A percentile compares a stretch with the other conserved stretches of the same genome.
phyloP scores from a whole-genome alignment of 2,797 vertebrate genomes.

The Propithecus perrieri region DNA sequence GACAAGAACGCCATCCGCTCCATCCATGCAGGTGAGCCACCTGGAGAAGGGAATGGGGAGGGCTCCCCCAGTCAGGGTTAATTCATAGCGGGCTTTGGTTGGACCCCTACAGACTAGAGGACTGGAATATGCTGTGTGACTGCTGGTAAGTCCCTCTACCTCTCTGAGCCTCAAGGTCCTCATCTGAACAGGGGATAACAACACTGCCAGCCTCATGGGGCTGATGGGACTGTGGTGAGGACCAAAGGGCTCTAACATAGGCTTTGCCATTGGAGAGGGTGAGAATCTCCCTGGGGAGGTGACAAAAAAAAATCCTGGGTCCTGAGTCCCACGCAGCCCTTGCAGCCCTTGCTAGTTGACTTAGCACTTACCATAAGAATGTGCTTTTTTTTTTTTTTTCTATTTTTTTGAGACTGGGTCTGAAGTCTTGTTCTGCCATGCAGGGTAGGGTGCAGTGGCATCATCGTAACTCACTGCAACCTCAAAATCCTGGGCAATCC shows the following conservation, averaged over 20 bases:
- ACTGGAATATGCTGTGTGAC: background rate
- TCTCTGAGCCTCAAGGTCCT: background rate
- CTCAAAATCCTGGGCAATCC: no score
- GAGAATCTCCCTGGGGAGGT: background rate
- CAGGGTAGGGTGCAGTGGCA: no score
- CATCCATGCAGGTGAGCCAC: conserved; percentile 93
- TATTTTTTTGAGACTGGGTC: no score
- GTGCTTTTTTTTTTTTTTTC: background rate
- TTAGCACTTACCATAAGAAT: background rate
- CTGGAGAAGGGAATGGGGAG: background rate
- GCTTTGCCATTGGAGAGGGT: background rate
- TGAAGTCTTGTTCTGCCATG: no score
- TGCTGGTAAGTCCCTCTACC: background rate
- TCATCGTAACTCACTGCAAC: no score
- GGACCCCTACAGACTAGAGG: background rate
- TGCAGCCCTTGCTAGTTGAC: background rate
- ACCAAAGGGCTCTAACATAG: background rate
- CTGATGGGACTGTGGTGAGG: background rate
- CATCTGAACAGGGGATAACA: background rate
- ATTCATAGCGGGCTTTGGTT: background rate
- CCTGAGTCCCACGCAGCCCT: background rate
- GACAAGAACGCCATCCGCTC: conserved; percentile 96
- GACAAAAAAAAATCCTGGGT: background rate
- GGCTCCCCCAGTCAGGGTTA: background rate
- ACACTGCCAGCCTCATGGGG: background rate